phyloP scores from a whole-genome alignment of 2,888 invertebrate genomes.

The Molanna angustata region DNA sequence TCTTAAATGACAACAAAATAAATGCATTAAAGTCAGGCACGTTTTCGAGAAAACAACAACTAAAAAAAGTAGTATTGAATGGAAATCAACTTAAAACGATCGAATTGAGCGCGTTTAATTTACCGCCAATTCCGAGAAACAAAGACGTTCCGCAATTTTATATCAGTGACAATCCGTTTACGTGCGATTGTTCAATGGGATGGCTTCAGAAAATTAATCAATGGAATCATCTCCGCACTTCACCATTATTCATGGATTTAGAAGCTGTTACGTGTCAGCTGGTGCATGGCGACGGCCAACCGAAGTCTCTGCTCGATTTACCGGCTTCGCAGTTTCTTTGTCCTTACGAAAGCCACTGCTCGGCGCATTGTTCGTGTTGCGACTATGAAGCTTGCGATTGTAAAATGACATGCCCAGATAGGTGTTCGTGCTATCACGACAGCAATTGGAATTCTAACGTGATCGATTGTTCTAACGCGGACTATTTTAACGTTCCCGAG shows the following conservation, averaged over 20 bases:
- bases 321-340: conserved; percentile 76
- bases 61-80: conserved; percentile 74
- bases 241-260: conserved; percentile 75
- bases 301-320: conserved; percentile 64
- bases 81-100: conserved; percentile 72
- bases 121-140: conserved; percentile 64
- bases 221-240: conserved; percentile 68
- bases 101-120: conserved; percentile 68
- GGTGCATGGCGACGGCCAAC: conserved; percentile 64
- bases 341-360: conserved; percentile 78
- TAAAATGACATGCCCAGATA: conserved; percentile 82
- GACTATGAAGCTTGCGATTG: conserved; percentile 88
- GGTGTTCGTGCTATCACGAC: conserved; percentile 83
- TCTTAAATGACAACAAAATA: conserved; percentile 75
- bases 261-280: conserved; percentile 73
- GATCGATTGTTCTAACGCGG: conserved; percentile 75
- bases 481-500: conserved; percentile 68
- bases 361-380: conserved; percentile 81
- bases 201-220: conserved; percentile 79
- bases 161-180: conserved; percentile 78
- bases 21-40: conserved; percentile 68
- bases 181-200: conserved; percentile 85
- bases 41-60: conserved; percentile 65
- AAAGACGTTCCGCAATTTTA: conserved; percentile 73
- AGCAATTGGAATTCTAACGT: conserved; percentile 81